Evolutionary conservation across 2,113 vertebrate genomes (phyloP), one percentile per base, ranked within the genome.

Genomic region (Pedionomus torquatus): DNA sequence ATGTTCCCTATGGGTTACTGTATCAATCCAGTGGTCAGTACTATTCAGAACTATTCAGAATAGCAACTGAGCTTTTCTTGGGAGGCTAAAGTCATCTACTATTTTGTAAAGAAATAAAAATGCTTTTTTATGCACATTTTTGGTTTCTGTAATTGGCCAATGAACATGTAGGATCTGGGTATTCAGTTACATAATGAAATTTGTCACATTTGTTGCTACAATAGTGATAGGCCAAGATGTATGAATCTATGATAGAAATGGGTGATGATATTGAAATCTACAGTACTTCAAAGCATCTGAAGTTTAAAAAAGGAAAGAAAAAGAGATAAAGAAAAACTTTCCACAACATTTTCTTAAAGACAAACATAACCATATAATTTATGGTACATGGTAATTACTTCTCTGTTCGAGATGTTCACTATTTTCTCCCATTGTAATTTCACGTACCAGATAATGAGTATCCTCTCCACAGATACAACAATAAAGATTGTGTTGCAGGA

Each of bases 391-490:
- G 83, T 79, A 95, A 96, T 97, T 96, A 95, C 72, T 68, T 81
- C 83, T 71, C 80, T 74, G 81, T 77, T 87, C 83, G 92, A 95
- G 69, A 76, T 65, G 61, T 44, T 95, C 80, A 76, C 46, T 81
- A 14, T 89, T 89, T 93, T 84, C 81, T 97, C 61, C 52, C 90
- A 63, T 69, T 92, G 83, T 79, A 95, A 95, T 96, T 96, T 95
- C 74, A 58, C 72, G 37, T 87, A 48, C 86, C 87, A 61, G 90
- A 84, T 93, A 97, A 96, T 97, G 83, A 94, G 41, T 43, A 95
- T 85, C 87, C 87, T 94, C 71, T 81, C 68, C 83, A 87, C 68
- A 81, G 90, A 71, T 96, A 71, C 85, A 96, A 71, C 83, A 68
- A 72, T 85, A 92, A 81, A 26, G 90, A 43, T 69, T 94, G 55